Conservation (phyloP, 2,797 vertebrate species). For the Acridotheres tristis region DNA sequence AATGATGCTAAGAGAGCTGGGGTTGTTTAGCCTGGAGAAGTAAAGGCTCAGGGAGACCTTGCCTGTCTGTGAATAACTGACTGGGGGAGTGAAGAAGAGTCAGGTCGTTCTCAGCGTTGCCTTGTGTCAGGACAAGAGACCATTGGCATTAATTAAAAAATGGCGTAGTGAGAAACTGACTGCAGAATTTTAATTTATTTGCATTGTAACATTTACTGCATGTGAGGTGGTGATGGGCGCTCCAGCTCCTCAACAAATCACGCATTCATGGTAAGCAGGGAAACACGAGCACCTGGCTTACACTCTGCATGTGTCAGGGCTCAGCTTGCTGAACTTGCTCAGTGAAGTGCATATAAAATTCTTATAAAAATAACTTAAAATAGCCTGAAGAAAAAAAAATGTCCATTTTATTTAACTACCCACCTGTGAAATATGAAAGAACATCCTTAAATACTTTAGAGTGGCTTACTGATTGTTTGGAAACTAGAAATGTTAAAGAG, state of each 20-base stretch:
- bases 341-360: constrained; percentile 18
- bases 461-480: background rate
- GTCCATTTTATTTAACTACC: constrained; percentile 37
- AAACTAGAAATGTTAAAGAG: background rate
- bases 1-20: background rate
- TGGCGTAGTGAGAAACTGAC: background rate
- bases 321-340: background rate
- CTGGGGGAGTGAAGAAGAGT: background rate
- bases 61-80: background rate
- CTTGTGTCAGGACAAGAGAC: background rate
- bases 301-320: background rate
- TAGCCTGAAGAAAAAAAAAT: background rate
- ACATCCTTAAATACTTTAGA: constrained; percentile 22
- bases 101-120: background rate
- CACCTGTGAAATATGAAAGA: constrained; percentile 46
- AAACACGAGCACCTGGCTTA: background rate
- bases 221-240: background rate
- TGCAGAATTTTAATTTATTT: background rate
- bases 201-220: background rate
- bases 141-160: background rate
- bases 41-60: background rate
- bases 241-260: background rate
- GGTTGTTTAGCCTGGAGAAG: background rate
- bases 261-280: background rate
- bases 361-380: constrained; percentile 28